These are phyloP conservation scores for Okapia johnstoni DNA, from an alignment of 2,113 vertebrate genomes.

Conservation along the genomic window DNA sequence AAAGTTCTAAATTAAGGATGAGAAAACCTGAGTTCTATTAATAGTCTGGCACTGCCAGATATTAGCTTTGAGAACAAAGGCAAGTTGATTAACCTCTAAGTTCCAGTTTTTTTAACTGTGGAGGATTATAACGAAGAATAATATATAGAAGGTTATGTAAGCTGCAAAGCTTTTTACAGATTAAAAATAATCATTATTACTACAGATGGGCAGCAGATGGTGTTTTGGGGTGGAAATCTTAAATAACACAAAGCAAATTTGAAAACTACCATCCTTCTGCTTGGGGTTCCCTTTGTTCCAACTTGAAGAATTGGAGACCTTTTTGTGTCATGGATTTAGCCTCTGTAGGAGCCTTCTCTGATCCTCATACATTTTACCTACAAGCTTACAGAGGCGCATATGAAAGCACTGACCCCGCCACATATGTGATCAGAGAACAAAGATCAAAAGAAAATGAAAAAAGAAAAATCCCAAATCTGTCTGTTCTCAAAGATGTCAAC, in stretches of 20 bases:
- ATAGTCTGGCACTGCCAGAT: not conserved
- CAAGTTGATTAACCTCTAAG: not conserved
- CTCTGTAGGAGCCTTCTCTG: not conserved
- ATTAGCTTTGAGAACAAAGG: not conserved
- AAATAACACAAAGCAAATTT: conserved; percentile 17
- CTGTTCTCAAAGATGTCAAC: conserved; percentile 2
- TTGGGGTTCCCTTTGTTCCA: not conserved
- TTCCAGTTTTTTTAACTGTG: not conserved
- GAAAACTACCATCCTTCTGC: not conserved
- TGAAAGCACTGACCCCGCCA: not conserved
- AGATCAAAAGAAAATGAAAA: conserved; percentile 19
- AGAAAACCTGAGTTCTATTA: not conserved
- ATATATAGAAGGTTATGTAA: not conserved
- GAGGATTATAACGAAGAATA: not conserved
- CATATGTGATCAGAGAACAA: not conserved
- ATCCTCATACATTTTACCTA: not conserved
- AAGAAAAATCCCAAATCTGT: not conserved
- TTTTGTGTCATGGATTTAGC: not conserved
- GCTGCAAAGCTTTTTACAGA: not conserved
- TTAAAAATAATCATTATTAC: not conserved
- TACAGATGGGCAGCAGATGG: not conserved
- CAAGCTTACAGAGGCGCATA: not conserved
- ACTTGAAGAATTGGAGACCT: not conserved
- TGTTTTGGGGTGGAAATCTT: not conserved
- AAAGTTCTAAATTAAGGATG: conserved; percentile 13